Base-by-base conservation (phyloP, 1,140 invertebrate genomes). In the Zaprionus tsacasi region DNA sequence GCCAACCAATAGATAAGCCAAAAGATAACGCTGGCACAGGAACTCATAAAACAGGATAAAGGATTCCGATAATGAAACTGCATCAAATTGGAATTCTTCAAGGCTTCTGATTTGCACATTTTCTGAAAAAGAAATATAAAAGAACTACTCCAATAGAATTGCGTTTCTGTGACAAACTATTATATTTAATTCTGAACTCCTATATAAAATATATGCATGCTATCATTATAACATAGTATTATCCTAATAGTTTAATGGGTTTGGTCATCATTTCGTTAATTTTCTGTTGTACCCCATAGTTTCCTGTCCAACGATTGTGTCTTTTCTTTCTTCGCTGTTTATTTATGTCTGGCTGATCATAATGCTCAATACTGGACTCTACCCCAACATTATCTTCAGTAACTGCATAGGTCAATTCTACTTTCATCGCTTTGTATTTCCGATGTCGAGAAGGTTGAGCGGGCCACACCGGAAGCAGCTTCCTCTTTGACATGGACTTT, bases 251-350 rank as follows among this genome's bases (percentile, higher is more conserved):
- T 15, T 64, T 58, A 25, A 83, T 70, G 1, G 81, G 81, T 38
- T 79, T 83, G 1, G 10, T 60, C 81, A 76, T 83, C 72, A 82
- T 82, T 43, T 76, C 70, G 0, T 73, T 59, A 10, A 77, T 57
- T 69, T 79, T 59, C 5, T 38, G 43, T 36, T 69, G 45, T 8
- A 77, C 45, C 10, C 45, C 13, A n/a, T 73, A 25, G 12, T 56
- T 73, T 8, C 12, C 50, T 45, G 40, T 45, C 58, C 52, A 70
- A 15, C 12, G n/a, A 17, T 30, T 27, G 6, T 35, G 21, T 61
- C 8, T 63, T 13, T 21, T 17, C 38, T 55, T 52, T 8, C 8
- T 58, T 3, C 21, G 15, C 1, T 6, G 25, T 0, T 6, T 17
- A 12, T 45, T 45, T 7, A 13, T 7, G 6, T 6, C 38, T n/a